Evolutionary conservation across 2,113 vertebrate species (phyloP), one percentile per base, ranked within the genome.

Genomic region (Caloenas nicobarica): DNA sequence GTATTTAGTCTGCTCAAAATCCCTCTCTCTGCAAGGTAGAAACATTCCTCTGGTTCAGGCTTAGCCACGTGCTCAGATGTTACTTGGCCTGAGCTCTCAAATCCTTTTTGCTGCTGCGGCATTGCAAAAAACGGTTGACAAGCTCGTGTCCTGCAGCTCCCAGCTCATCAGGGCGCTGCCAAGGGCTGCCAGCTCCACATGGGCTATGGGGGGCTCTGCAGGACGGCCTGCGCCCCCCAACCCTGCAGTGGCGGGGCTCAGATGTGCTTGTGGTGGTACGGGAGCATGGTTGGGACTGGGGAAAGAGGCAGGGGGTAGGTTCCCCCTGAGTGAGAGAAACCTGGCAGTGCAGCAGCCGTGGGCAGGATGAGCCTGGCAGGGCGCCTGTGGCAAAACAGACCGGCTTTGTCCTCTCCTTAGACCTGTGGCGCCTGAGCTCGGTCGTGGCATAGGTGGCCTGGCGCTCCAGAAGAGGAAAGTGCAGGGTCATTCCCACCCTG

Each of bases 161-260:
- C 4, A 4, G 36, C 10, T 38, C 33, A 33, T 21, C 68, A 53
- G 29, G 33, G 25, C 7, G 1, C 58, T 54, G 60, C 48, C 0
- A 3, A 31, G 36, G n/a, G 5, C 2, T 3, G 36, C 57, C 34
- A 76, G 85, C 18, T 24, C n/a, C 1, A 1, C 0, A 0, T 36
- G 46, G 56, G 51, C 34, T 0, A 0, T 29, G 24, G 19, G n/a
- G 56, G 16, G 3, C 44, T 72, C 58, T 44, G 12, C 3, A n/a
- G 36, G n/a, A 25, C 57, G 48, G n/a, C n/a, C 26, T 7, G 1
- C 46, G 29, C 8, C 23, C n/a, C 29, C 15, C 11, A 4, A 13
- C 21, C 6, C 64, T 46, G n/a, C 31, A 19, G 68, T 36, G 76
- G 53, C 57, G 48, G 29, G 16, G 29, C 25, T 25, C 56, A n/a